Conservation (phyloP, 1,140 invertebrate species). For the Rhynchophorus ferrugineus region DNA sequence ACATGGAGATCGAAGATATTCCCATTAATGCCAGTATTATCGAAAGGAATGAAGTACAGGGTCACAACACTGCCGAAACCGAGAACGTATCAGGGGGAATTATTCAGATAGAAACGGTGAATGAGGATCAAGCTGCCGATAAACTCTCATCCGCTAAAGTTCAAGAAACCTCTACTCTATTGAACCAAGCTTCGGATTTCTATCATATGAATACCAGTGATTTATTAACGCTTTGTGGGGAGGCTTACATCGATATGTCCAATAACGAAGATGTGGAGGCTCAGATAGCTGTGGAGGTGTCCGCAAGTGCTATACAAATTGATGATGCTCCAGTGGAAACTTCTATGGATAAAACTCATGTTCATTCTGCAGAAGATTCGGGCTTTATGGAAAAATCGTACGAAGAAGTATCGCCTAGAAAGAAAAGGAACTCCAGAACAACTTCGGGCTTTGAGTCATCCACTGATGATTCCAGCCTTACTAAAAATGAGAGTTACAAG, state of each 20-base stretch:
- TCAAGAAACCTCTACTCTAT: neutral
- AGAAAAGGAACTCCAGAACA: neutral
- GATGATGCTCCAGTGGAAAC: too few relatives aligned
- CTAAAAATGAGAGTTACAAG: too few relatives aligned
- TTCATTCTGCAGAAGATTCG: slow-evolving; percentile 11
- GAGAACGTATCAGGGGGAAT: neutral
- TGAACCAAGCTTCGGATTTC: too few relatives aligned
- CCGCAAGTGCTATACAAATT: too few relatives aligned
- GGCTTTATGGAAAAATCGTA: slow-evolving; percentile 8
- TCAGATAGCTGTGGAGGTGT: neutral
- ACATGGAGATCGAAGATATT: slow-evolving; percentile 28
- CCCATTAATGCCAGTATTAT: slow-evolving; percentile 22
- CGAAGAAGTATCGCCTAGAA: neutral
- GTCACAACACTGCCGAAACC: neutral
- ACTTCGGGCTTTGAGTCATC: too few relatives aligned
- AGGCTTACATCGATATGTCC: neutral
- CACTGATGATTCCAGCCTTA: too few relatives aligned
- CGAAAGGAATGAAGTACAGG: slow-evolving; percentile 13
- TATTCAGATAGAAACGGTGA: neutral
- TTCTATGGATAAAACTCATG: too few relatives aligned
- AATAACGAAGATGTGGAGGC: neutral
- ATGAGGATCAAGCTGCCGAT: neutral
- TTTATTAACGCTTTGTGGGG: neutral
- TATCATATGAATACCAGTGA: neutral
- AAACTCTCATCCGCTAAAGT: neutral